Conservation (phyloP, 2,797 vertebrate genomes). For the Propithecus deckenii region DNA sequence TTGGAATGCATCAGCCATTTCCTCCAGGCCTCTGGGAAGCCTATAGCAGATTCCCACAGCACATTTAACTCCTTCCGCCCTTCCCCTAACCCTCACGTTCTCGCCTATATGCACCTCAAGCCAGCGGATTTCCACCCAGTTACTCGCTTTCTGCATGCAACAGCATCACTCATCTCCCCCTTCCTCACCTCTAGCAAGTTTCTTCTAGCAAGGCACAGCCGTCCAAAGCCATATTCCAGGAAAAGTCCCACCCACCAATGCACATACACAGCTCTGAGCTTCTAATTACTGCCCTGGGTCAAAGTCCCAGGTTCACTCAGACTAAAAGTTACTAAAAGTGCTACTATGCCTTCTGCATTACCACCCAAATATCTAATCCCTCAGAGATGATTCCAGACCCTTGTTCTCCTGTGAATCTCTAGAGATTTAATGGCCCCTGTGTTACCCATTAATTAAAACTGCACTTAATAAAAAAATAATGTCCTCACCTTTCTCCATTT, state of each 20-base stretch:
- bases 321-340: background rate
- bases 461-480: background rate
- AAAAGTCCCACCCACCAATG: slow-evolving; percentile 46
- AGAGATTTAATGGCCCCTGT: background rate
- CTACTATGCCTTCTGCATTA: background rate
- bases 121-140: background rate
- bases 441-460: background rate
- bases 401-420: background rate
- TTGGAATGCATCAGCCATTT: background rate
- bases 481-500: background rate
- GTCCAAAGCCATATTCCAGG: slow-evolving; percentile 45
- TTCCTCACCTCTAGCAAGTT: slow-evolving; percentile 3
- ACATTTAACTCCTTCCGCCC: background rate
- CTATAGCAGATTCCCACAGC: background rate
- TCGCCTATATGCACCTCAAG: background rate
- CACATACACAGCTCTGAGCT: background rate
- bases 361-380: background rate
- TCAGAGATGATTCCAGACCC: background rate
- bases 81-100: background rate
- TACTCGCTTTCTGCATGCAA: background rate
- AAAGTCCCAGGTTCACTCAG: slow-evolving; percentile 68
- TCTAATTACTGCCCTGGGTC: slow-evolving; percentile 13
- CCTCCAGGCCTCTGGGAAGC: background rate
- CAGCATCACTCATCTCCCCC: background rate
- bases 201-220: background rate